Conservation (phyloP, 2,888 invertebrate genomes). For the Drosophila flavopinicola region DNA sequence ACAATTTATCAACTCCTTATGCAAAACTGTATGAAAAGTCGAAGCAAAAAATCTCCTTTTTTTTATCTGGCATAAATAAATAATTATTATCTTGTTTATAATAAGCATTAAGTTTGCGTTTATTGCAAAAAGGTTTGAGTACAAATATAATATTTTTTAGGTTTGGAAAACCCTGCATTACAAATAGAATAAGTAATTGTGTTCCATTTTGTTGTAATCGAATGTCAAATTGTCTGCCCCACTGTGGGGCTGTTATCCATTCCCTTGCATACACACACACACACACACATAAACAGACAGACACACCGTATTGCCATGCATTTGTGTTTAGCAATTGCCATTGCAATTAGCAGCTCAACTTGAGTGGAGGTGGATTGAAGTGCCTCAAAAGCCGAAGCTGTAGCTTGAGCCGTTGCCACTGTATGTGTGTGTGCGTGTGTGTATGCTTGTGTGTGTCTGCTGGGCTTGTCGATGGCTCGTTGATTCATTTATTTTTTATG, state of each 20-base stretch:
- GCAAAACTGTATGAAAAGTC: no score
- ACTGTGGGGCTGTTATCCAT: constrained; percentile 35
- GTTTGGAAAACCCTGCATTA: no score
- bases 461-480: constrained; percentile 48
- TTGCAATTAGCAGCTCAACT: constrained; percentile 79
- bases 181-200: no score
- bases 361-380: constrained; percentile 67
- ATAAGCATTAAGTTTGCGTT: background rate
- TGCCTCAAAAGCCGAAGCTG: constrained; percentile 44
- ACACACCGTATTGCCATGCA: constrained; percentile 20
- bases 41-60: no score
- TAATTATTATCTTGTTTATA: no score
- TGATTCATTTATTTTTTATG: constrained; percentile 75
- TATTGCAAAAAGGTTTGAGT: background rate
- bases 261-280: constrained; percentile 7
- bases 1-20: no score
- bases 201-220: no score
- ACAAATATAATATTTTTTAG: no score
- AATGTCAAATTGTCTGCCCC: constrained; percentile 9
- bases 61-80: no score
- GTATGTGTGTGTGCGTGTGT: constrained; percentile 2
- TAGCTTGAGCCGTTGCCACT: constrained; percentile 27
- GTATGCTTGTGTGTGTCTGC: constrained; percentile 8
- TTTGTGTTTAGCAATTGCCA: constrained; percentile 64
- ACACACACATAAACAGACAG: background rate